Conservation (phyloP, 2,797 vertebrate genomes). For the Paramormyrops hopkinsi region DNA sequence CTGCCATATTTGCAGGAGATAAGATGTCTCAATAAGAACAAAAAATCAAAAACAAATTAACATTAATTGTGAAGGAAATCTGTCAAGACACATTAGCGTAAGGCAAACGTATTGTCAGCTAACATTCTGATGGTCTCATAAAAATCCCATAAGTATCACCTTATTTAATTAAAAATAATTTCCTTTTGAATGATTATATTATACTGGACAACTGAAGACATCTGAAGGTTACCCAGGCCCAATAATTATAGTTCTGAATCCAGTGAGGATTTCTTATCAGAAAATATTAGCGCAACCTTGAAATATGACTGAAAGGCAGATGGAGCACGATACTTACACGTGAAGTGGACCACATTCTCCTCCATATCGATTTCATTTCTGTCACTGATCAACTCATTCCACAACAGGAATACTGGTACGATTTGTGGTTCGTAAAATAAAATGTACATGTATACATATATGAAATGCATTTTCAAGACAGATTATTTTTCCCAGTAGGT, state of each 20-base stretch:
- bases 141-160: background rate
- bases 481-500: background rate
- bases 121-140: background rate
- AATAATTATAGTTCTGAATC: background rate
- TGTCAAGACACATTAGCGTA: background rate
- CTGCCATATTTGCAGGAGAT: background rate
- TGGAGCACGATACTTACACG: background rate
- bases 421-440: background rate
- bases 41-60: background rate
- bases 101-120: background rate
- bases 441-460: background rate
- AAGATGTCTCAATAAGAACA: background rate
- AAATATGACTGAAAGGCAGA: background rate
- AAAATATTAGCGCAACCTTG: background rate
- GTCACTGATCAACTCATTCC: background rate
- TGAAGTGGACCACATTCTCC: background rate
- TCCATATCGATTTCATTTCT: background rate
- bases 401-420: background rate
- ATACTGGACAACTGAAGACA: conserved; percentile 4
- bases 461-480: background rate
- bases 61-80: background rate
- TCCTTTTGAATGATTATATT: conserved; percentile 4
- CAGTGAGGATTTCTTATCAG: background rate
- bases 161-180: conserved; percentile 15
- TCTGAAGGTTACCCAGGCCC: conserved; percentile 2